A percentile compares a stretch with the other conserved stretches of the same genome.
phyloP scores from a whole-genome alignment of 1,140 invertebrate species.

The Cherax destructor region DNA sequence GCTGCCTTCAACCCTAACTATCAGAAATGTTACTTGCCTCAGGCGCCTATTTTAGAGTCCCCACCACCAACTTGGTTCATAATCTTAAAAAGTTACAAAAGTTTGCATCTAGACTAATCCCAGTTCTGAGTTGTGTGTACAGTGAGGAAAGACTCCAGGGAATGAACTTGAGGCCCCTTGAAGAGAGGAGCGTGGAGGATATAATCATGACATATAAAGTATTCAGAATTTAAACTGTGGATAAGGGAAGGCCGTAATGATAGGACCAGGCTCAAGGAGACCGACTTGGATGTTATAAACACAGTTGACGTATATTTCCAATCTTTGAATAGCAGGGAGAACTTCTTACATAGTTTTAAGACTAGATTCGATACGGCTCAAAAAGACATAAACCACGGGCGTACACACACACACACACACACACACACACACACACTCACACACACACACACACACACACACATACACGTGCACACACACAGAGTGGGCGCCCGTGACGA shows the following conservation, averaged over 20 bases:
- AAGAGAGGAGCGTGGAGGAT: neutral
- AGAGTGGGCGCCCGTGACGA: neutral
- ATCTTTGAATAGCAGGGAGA: neutral
- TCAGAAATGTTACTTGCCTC: too few relatives aligned
- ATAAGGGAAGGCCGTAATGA: neutral
- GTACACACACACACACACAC: neutral
- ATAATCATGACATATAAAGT: neutral
- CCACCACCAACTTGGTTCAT: too few relatives aligned
- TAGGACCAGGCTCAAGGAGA: neutral
- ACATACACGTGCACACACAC: slow-evolving; percentile 23
- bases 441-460: slow-evolving; percentile 45
- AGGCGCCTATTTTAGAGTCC: too few relatives aligned
- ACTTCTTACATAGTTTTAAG: too few relatives aligned
- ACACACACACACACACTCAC: slow-evolving; percentile 42
- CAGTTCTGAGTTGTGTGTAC: too few relatives aligned
- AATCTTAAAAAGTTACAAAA: too few relatives aligned
- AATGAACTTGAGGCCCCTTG: too few relatives aligned
- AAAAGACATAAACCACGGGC: neutral
- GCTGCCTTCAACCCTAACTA: too few relatives aligned
- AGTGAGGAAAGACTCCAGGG: too few relatives aligned
- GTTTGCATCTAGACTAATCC: too few relatives aligned
- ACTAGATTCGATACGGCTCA: neutral
- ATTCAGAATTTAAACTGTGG: neutral
- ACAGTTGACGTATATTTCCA: neutral
- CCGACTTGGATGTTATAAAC: neutral